Percentiles rank a stretch among this genome's conserved stretches.
Evolutionary conservation across 1,140 invertebrate species (phyloP).

Genomic region (Drosophila punjabiensis): DNA sequence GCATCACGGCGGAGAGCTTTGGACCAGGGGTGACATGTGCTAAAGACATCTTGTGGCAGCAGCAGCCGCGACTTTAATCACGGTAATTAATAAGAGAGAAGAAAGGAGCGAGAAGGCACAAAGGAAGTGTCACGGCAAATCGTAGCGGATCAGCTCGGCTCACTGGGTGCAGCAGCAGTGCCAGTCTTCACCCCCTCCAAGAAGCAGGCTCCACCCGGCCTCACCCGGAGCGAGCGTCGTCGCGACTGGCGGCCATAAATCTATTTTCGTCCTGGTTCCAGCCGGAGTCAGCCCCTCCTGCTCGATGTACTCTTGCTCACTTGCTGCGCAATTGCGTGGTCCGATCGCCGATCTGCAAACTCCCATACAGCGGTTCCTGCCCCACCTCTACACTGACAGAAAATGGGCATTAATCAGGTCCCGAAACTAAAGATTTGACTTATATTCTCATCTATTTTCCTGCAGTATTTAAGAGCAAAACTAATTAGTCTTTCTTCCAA

Average conservation of each 20-base stretch:
- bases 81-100: slow-evolving; percentile 71
- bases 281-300: slow-evolving; percentile 17
- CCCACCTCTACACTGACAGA: slow-evolving; percentile 15
- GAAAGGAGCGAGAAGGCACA: slow-evolving; percentile 36
- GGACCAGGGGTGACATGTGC: slow-evolving; percentile 68
- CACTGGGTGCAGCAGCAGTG: slow-evolving; percentile 3
- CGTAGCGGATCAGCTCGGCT: slow-evolving; percentile 27
- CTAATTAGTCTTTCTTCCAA: not conserved
- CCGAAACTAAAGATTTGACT: no score
- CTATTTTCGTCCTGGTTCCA: slow-evolving; percentile 76
- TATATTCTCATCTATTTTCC: no score
- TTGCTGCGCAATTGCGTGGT: slow-evolving; percentile 73
- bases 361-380: slow-evolving; percentile 19
- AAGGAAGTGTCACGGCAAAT: slow-evolving; percentile 60
- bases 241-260: slow-evolving; percentile 76
- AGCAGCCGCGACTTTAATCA: slow-evolving; percentile 64
- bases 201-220: slow-evolving; percentile 18
- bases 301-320: slow-evolving; percentile 37
- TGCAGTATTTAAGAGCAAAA: not conserved
- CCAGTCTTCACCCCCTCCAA: slow-evolving; percentile 18
- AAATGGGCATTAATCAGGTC: not conserved
- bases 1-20: slow-evolving; percentile 41
- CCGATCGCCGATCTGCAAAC: slow-evolving; percentile 13
- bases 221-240: slow-evolving; percentile 61
- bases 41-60: slow-evolving; percentile 68